Percentiles rank a stretch among this genome's conserved stretches.
These are phyloP conservation scores for Scortum barcoo DNA, from an alignment of 2,113 vertebrate species.

Conservation along the genomic window DNA sequence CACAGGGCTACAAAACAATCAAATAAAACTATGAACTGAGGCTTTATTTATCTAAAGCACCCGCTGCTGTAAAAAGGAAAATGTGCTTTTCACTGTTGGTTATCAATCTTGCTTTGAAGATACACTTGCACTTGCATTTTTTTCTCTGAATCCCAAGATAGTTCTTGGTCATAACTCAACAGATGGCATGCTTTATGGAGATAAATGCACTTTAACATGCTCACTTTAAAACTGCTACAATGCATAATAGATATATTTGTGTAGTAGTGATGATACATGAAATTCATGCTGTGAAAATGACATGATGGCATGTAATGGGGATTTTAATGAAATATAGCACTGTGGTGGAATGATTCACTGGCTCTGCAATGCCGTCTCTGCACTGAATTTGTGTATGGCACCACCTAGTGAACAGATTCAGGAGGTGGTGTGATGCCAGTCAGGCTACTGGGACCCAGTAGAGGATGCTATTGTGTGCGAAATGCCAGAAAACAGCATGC, in stretches of 20 bases:
- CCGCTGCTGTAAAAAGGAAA: neutral
- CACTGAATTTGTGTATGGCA: constrained; percentile 19
- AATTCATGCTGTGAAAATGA: neutral
- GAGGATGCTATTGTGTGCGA: constrained; percentile 51
- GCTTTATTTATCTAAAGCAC: neutral
- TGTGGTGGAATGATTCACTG: neutral
- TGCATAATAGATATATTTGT: neutral
- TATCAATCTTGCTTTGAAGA: constrained; percentile 8
- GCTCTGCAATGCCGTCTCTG: constrained; percentile 1
- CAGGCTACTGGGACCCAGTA: constrained; percentile 12
- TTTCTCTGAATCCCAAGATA: neutral
- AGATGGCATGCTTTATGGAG: constrained; percentile 2
- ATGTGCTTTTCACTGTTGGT: neutral
- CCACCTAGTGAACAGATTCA: constrained; percentile 66
- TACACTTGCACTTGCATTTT: neutral
- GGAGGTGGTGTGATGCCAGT: constrained; percentile 3
- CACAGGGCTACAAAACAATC: neutral
- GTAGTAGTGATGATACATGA: neutral
- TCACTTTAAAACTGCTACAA: neutral
- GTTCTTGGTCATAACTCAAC: neutral
- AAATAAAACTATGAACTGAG: neutral
- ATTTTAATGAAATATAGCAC: neutral
- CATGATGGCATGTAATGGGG: neutral
- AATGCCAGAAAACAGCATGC: constrained; percentile 35
- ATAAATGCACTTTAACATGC: neutral